A percentile compares a stretch with the other conserved stretches of the same genome.
phyloP scores from a whole-genome alignment of 2,797 vertebrate genomes.

The Ateles fusciceps region DNA sequence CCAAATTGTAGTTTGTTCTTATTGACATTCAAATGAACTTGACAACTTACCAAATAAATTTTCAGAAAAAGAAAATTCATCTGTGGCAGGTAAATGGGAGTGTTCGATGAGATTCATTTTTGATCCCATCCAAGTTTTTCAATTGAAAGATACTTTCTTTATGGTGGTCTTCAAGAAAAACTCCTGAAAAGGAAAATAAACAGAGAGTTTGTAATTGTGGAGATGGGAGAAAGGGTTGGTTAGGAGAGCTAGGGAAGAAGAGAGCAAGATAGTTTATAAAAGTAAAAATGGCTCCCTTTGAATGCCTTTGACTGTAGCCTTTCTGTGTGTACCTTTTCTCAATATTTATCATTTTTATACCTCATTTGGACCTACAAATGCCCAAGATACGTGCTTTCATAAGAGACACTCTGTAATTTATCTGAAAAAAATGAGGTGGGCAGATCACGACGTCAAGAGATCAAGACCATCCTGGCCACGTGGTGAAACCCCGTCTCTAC shows the following conservation, averaged over 20 bases:
- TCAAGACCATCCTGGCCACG: too few relatives aligned
- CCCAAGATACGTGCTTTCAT: not conserved
- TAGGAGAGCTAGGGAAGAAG: not conserved
- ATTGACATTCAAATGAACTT: conserved; percentile 5
- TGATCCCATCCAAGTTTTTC: conserved; percentile 90
- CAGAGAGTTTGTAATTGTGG: not conserved
- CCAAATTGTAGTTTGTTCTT: conserved; percentile 10
- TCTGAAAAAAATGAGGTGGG: not conserved
- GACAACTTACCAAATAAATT: conserved; percentile 93
- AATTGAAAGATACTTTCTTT: conserved; percentile 77
- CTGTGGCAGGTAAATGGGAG: conserved; percentile 88
- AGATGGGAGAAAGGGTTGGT: not conserved
- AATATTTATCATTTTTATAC: not conserved
- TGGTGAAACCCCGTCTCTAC: too few relatives aligned
- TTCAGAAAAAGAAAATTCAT: conserved; percentile 93
- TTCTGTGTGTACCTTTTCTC: not conserved
- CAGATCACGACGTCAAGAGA: too few relatives aligned
- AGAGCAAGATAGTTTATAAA: not conserved
- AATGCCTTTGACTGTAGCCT: not conserved
- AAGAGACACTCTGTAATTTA: not conserved
- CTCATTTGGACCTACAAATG: not conserved
- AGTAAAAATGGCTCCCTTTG: not conserved
- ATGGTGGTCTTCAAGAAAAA: conserved; percentile 62
- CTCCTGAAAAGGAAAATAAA: conserved; percentile 77
- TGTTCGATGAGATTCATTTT: conserved; percentile 93